A percentile compares a stretch with the other conserved stretches of the same genome.
Evolutionary conservation across 53 echinoderm and acorn worm genomes (phyloP).

Genomic region (Glandiceps talaboti): DNA sequence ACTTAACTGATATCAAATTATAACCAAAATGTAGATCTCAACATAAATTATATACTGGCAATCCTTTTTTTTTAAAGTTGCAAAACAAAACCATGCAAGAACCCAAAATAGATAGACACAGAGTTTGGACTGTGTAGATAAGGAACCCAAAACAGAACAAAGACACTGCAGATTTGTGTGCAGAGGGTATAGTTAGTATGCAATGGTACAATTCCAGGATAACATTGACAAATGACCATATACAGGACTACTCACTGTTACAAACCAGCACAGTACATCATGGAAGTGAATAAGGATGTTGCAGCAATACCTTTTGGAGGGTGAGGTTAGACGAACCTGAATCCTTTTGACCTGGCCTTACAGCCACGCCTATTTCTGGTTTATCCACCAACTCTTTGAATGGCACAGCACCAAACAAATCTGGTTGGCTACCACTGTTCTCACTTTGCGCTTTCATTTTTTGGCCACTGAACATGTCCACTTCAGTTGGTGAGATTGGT

Average conservation of each 20-base stretch:
- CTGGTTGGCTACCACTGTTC: constrained; percentile 24
- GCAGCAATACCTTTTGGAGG: background rate
- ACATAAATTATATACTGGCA: too few relatives aligned
- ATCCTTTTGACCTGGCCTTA: background rate
- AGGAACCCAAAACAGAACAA: too few relatives aligned
- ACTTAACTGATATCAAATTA: too few relatives aligned
- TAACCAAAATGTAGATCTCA: too few relatives aligned
- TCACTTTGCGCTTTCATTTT: background rate
- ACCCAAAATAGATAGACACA: too few relatives aligned
- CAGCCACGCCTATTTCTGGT: background rate
- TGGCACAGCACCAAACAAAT: constrained; percentile 93
- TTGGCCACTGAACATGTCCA: constrained; percentile 32
- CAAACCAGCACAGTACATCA: background rate
- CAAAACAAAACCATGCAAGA: too few relatives aligned
- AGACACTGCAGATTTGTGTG: too few relatives aligned
- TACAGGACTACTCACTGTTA: background rate
- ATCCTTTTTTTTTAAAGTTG: too few relatives aligned
- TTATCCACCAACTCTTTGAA: constrained; percentile 47
- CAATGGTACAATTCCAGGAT: too few relatives aligned
- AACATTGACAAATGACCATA: too few relatives aligned
- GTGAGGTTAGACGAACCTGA: background rate
- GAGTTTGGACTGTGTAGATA: too few relatives aligned
- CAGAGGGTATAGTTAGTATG: too few relatives aligned
- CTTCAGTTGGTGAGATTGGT: constrained; percentile 80
- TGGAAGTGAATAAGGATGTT: background rate